phyloP scores from a whole-genome alignment of 2,797 vertebrate species.

The Selene dorsalis region DNA sequence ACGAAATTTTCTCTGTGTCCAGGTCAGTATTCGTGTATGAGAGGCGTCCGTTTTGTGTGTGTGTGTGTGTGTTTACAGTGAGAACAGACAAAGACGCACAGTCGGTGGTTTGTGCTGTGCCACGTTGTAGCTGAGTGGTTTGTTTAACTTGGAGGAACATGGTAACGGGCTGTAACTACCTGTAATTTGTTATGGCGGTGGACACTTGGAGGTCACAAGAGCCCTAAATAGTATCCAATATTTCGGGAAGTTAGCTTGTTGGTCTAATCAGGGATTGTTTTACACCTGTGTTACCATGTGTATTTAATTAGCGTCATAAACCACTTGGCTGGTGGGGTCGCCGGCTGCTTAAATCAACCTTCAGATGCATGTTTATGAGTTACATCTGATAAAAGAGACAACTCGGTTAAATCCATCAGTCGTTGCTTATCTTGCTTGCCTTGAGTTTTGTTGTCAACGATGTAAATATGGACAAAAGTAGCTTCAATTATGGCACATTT shows the following conservation, averaged over 20 bases:
- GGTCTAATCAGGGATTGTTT: constrained; percentile 34
- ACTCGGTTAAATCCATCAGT: no score
- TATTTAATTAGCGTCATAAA: constrained; percentile 1
- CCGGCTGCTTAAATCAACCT: not conserved
- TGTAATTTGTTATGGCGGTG: not conserved
- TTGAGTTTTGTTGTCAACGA: not conserved
- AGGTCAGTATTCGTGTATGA: constrained; percentile 19
- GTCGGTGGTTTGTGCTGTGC: not conserved
- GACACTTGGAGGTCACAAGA: accelerated
- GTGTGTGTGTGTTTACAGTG: no score
- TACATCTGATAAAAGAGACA: no score
- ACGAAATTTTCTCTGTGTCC: not conserved
- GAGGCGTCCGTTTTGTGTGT: not conserved
- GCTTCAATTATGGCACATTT: not conserved
- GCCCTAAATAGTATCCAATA: not conserved
- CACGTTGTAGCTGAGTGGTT: not conserved
- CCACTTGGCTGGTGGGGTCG: constrained; percentile 7
- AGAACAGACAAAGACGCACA: not conserved
- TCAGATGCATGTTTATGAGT: not conserved
- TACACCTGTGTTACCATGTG: not conserved
- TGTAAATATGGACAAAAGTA: not conserved
- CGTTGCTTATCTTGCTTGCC: not conserved
- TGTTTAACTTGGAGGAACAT: not conserved
- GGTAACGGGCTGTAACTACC: not conserved
- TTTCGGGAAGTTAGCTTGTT: not conserved